A percentile compares a stretch with the other conserved stretches of the same genome.
phyloP scores from a whole-genome alignment of 2,888 invertebrate genomes.

The Biston betularia region DNA sequence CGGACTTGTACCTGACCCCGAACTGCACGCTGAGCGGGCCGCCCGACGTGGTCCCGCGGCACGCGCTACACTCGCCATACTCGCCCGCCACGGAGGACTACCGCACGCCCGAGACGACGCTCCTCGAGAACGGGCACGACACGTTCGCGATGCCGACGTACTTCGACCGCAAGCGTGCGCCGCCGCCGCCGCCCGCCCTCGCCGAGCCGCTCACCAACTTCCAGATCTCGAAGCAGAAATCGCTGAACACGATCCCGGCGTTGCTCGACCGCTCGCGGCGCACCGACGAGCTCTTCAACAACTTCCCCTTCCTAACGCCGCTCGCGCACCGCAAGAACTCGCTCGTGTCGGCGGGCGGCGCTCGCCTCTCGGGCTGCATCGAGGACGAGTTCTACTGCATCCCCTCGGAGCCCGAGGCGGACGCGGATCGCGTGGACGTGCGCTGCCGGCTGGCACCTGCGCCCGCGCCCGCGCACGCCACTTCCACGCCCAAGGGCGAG shows the following conservation, averaged over 20 bases:
- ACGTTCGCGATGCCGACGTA: conserved; percentile 80
- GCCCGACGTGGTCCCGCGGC: conserved; percentile 73
- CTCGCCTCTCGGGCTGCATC: conserved; percentile 72
- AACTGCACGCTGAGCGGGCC: conserved; percentile 66
- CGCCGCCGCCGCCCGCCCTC: conserved; percentile 57
- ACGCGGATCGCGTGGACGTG: conserved; percentile 64
- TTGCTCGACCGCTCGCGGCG: conserved; percentile 65
- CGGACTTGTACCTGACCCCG: conserved; percentile 72
- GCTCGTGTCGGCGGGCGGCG: conserved; percentile 61
- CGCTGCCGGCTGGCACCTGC: conserved; percentile 54
- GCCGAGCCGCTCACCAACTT: conserved; percentile 78
- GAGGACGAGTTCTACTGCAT: conserved; percentile 82
- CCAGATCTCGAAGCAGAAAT: conserved; percentile 81
- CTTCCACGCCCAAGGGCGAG: conserved; percentile 28
- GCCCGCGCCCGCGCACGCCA: conserved; percentile 15
- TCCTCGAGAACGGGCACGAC: conserved; percentile 50
- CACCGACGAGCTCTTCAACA: conserved; percentile 82
- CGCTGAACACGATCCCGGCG: conserved; percentile 79
- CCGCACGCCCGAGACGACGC: conserved; percentile 66
- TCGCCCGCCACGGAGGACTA: conserved; percentile 67
- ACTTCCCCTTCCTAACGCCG: conserved; percentile 87
- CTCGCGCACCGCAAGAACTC: conserved; percentile 83
- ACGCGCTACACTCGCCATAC: conserved; percentile 56
- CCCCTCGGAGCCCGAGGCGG: conserved; percentile 68
- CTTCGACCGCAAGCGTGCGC: conserved; percentile 75